Conservation (phyloP, 2,888 invertebrate species). For the Thelaira solivaga region DNA sequence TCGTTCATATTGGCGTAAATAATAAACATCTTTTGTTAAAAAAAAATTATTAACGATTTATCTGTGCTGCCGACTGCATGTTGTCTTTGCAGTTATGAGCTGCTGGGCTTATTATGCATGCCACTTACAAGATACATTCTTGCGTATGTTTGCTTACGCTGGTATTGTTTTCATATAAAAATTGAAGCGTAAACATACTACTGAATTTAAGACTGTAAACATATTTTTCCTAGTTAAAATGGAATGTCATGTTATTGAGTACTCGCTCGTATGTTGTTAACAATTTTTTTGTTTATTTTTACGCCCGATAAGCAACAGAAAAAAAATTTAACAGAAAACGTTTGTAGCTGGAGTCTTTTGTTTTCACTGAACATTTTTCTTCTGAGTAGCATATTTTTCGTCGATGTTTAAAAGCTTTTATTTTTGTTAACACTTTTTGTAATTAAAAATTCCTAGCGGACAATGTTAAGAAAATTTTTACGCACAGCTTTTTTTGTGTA, state of each 20-base stretch:
- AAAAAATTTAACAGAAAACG: background rate
- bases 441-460: background rate
- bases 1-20: no score
- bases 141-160: background rate
- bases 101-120: no score
- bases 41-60: no score
- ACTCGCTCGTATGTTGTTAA: background rate
- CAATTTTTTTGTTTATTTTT: background rate
- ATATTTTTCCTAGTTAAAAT: constrained; percentile 21
- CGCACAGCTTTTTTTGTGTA: no score
- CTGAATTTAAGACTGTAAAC: background rate
- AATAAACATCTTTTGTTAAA: no score
- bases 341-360: constrained; percentile 44
- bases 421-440: background rate
- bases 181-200: constrained; percentile 47
- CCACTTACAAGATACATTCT: background rate
- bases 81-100: no score
- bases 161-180: constrained; percentile 5
- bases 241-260: background rate
- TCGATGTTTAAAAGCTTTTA: background rate
- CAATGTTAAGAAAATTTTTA: no score
- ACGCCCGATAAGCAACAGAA: background rate
- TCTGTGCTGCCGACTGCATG: no score
- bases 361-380: background rate
- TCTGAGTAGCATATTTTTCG: background rate